A percentile compares a stretch with the other conserved stretches of the same genome.
phyloP scores from a whole-genome alignment of 2,888 invertebrate species.

The Nesidiocoris tenuis region DNA sequence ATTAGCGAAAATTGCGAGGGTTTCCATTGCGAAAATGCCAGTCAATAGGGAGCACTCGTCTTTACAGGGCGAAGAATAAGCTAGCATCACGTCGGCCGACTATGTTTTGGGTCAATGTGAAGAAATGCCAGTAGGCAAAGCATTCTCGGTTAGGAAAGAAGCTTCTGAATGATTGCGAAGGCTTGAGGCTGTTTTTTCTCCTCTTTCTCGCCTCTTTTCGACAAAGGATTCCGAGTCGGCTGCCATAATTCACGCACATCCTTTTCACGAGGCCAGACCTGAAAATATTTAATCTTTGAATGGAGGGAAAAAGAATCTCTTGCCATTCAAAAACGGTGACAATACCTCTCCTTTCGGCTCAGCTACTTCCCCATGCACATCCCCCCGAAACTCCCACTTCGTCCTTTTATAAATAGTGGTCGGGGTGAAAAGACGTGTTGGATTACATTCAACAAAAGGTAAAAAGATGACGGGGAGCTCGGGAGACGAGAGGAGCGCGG shows the following conservation, averaged over 20 bases:
- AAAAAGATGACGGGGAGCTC: constrained; percentile 5
- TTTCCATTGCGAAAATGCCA: background rate
- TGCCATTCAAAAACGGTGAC: constrained; percentile 38
- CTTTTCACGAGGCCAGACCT: constrained; percentile 23
- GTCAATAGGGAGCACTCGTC: background rate
- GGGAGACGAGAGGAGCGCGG: constrained; percentile 28
- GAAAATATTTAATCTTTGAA: constrained; percentile 42
- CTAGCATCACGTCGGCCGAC: background rate
- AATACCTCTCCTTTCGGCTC: constrained; percentile 14
- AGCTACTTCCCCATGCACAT: background rate
- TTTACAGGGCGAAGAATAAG: background rate
- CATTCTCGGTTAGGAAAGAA: background rate
- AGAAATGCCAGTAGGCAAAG: background rate
- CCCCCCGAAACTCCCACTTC: constrained; percentile 1
- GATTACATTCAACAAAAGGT: constrained; percentile 26
- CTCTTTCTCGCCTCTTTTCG: background rate
- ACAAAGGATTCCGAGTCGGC: constrained; percentile 12
- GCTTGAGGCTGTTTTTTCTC: constrained; percentile 15
- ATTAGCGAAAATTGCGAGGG: background rate
- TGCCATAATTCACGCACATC: constrained; percentile 38
- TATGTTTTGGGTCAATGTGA: background rate
- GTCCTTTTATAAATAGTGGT: constrained; percentile 38
- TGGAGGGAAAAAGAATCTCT: constrained; percentile 29
- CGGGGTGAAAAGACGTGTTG: constrained; percentile 39
- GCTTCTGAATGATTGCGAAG: background rate